Base-by-base conservation (phyloP, 2,888 invertebrate species). In the Acleris laterana region DNA sequence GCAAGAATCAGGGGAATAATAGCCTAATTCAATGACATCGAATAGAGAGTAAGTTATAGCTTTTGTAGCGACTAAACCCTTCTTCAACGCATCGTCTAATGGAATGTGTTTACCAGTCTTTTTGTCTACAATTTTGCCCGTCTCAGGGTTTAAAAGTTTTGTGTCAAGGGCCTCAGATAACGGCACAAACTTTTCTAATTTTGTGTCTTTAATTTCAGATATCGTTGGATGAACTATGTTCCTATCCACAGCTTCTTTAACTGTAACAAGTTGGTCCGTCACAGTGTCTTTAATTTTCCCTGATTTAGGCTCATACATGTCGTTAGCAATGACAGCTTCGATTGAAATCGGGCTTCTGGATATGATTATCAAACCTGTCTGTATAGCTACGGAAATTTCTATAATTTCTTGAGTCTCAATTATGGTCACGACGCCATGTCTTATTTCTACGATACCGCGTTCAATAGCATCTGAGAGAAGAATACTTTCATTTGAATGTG, bases 401-500 rank as follows among this genome's bases (percentile, higher is more conserved):
- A 96, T 94, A 71, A 95, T 94, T 77, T 95, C 94, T 59, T 94
- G 94, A 1, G 95, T 96, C 78, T 95, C 95, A 42, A 95, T 92
- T 74, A 97, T 95, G 53, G 96, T 94, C 51, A 97, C 94, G 38
- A 95, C 90, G 49, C 96, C 96, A 69, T 95, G 94, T 73, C 95
- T 94, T 70, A 97, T 94, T 89, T 97, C 96, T 68, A 98, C 95
- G 72, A 97, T 94, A 62, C 96, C 96, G 68, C 94, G 93, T 81
- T 97, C 96, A 68, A 97, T 94, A 65, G 98, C 98, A 89, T 98
- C 97, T 70, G 95, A 95, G 75, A 98, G 90, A 25, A 96, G 95
- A 70, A 97, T 94, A 48, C 95, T 93, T 88, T 96, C 96, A 79
- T 96, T 95, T 72, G 95, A 95, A 69, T 94, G 94, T 5, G 97